Evolutionary conservation across 2,888 invertebrate genomes (phyloP), one percentile per base, ranked within the genome.

Genomic region (Drosophila mimetica): DNA sequence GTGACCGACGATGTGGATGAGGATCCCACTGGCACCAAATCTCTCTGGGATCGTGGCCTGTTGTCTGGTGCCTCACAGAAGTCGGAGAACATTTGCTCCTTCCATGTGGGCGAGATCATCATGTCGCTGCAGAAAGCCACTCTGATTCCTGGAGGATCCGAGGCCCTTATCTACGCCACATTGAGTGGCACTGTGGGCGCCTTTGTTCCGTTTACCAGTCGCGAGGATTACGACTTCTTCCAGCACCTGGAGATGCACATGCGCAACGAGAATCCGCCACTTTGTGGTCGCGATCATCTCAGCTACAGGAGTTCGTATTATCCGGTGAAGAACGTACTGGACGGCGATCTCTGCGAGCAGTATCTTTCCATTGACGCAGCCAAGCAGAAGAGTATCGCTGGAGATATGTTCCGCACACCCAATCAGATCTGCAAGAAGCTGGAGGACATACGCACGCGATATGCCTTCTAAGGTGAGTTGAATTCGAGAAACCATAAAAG

Each of bases 171-270:
- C 2, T 99, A 99, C 91, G 97, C 99, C 0, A 99, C 99, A 0
- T 91, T 99, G 13, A 97, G 98, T 69, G 99, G 99, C 3, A 95
- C 97, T 0, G 96, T 99, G 0, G 98, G 98, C 1, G 97, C 98
- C 7, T 93, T 99, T 37, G 96, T 98, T 18, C 98, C 98, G 0
- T 98, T 99, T 89, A 97, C 98, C 0, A 97, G 97, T 16, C 95
- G 97, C 83, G 98, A 99, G 93, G 99, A 99, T 92, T 98, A 98
- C 85, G 99, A 99, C 91, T 99, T 99, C 92, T 99, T 99, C 93
- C 99, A 99, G 90, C 98, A 99, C 92, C 93, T 99, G 73, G 99
- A 99, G 92, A 99, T 99, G 99, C 99, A 99, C 91, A 98, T 99
- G 98, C 93, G 99, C 53, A 97, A 98, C 75, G 99, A 99, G 92